These are phyloP conservation scores for Ammodramus savannarum DNA, from an alignment of 2,113 vertebrate genomes.

Conservation along the genomic window DNA sequence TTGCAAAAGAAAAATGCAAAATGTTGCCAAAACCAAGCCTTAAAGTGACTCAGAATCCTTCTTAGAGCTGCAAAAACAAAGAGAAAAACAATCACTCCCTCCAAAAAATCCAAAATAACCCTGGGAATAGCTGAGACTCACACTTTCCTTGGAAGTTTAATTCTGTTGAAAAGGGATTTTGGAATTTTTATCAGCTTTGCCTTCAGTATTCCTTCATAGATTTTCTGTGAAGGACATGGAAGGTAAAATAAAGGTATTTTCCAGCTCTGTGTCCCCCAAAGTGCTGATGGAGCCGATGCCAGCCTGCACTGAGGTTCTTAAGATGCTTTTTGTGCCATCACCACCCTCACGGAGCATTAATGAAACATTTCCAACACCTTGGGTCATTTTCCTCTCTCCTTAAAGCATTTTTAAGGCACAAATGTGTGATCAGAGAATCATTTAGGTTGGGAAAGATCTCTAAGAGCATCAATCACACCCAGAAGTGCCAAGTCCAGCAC, in stretches of 20 bases:
- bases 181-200: not conserved
- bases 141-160: not conserved
- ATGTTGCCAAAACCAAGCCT: not conserved
- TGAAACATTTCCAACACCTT: not conserved
- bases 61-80: not conserved
- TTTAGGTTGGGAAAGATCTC: not conserved
- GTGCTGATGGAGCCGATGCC: not conserved
- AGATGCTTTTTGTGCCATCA: not conserved
- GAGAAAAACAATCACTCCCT: not conserved
- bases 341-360: not conserved
- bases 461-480: not conserved
- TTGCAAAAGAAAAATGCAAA: not conserved
- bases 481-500: not conserved
- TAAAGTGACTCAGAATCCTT: not conserved
- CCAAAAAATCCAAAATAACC: not conserved
- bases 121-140: not conserved
- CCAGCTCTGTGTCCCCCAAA: rapidly evolving
- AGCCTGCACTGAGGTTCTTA: not conserved
- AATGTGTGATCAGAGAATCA: not conserved
- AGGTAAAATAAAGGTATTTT: not conserved
- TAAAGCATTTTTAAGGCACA: not conserved
- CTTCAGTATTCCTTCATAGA: no score
- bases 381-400: rapidly evolving
- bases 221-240: not conserved
- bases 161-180: not conserved